phyloP scores from a whole-genome alignment of 37 sponge, comb jelly and placozoan genomes.

The Theonella swinhoei region DNA sequence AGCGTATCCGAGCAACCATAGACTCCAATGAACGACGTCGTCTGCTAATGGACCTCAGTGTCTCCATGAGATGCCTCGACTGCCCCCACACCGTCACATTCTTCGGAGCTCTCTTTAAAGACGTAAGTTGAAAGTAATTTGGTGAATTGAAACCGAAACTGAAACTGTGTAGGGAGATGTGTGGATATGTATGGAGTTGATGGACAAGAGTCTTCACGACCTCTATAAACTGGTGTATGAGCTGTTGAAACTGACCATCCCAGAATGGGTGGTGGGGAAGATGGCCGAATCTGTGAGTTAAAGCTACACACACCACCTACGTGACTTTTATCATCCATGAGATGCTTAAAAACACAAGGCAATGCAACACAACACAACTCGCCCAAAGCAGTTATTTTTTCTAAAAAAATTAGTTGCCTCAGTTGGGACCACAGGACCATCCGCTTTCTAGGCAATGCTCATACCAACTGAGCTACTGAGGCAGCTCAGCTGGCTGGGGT shows the following conservation, averaged over 20 bases:
- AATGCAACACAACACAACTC: too few relatives aligned
- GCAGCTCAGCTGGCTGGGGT: too few relatives aligned
- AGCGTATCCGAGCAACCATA: constrained; percentile 28
- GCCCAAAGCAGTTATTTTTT: too few relatives aligned
- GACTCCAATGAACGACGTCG: constrained; percentile 8
- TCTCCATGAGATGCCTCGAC: constrained; percentile 11
- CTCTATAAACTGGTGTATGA: constrained; percentile 72
- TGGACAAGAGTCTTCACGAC: constrained; percentile 79
- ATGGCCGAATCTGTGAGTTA: constrained; percentile 65
- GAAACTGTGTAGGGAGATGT: constrained; percentile 69
- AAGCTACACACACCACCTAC: too few relatives aligned
- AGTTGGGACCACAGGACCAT: too few relatives aligned
- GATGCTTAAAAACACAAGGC: too few relatives aligned
- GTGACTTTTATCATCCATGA: too few relatives aligned
- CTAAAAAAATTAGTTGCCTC: too few relatives aligned
- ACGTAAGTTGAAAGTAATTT: constrained; percentile 36
- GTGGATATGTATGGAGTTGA: constrained; percentile 88
- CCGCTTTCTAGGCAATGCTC: too few relatives aligned
- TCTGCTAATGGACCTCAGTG: constrained; percentile 24
- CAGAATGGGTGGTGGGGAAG: constrained; percentile 71
- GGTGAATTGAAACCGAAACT: neutral
- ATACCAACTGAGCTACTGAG: too few relatives aligned
- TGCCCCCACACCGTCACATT: constrained; percentile 76
- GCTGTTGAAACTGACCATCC: constrained; percentile 48
- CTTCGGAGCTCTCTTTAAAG: constrained; percentile 81